Evolutionary conservation across 2,797 vertebrate species (phyloP).

Genomic region (Anabacerthia variegaticeps): DNA sequence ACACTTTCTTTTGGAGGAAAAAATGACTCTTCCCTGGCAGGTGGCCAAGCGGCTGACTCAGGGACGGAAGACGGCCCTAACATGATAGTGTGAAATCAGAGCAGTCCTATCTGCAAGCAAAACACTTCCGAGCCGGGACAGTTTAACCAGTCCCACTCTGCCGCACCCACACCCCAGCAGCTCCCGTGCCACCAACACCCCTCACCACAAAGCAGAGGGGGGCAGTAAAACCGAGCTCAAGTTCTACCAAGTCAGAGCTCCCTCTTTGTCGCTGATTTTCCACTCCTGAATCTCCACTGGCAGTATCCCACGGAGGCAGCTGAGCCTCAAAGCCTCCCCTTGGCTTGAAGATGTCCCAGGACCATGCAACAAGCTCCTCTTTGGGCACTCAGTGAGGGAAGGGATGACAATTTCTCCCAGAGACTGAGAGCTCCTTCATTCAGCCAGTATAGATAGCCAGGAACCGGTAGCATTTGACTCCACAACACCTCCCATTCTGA

Average conservation of each 20-base stretch:
- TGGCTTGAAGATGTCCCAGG: not conserved
- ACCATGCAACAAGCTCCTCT: not conserved
- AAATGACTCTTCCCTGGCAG: slow-evolving; percentile 73
- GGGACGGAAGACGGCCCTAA: slow-evolving; percentile 61
- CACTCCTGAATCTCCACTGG: not conserved
- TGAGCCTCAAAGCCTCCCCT: not conserved
- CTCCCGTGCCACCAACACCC: rapidly evolving
- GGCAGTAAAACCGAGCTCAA: not conserved
- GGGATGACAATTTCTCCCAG: not conserved
- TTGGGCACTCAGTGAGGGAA: rapidly evolving
- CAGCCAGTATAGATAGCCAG: not conserved
- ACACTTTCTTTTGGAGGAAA: slow-evolving; percentile 78
- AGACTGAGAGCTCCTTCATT: not conserved
- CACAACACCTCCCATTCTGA: not conserved
- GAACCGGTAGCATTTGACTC: not conserved
- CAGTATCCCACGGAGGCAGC: not conserved
- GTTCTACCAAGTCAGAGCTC: not conserved
- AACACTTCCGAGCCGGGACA: not conserved
- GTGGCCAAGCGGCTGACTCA: slow-evolving; percentile 74
- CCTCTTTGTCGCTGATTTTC: not conserved
- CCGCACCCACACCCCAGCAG: rapidly evolving
- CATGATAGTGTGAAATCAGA: slow-evolving; percentile 65
- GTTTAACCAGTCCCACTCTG: not conserved
- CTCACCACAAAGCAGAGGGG: not conserved
- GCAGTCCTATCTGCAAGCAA: slow-evolving; percentile 40